phyloP scores from a whole-genome alignment of 2,113 vertebrate genomes.

The Leucosticte australis region DNA sequence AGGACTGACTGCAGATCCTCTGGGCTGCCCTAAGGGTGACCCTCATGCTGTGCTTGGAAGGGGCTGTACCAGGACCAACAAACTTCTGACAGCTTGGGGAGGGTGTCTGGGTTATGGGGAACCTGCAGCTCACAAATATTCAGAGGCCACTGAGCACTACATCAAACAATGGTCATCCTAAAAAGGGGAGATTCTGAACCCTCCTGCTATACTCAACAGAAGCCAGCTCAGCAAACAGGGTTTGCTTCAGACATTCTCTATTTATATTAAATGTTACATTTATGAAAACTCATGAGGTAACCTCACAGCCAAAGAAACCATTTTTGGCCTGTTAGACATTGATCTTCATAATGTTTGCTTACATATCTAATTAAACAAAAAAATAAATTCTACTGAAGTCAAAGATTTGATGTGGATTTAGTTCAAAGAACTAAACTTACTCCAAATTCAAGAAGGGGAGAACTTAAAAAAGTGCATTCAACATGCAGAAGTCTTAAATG shows the following conservation, averaged over 20 bases:
- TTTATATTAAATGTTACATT: neutral
- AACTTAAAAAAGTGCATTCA: neutral
- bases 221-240: neutral
- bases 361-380: neutral
- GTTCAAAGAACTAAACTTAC: neutral
- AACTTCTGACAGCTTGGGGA: neutral
- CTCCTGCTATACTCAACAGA: fast-evolving
- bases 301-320: neutral
- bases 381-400: neutral
- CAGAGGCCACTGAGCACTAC: neutral
- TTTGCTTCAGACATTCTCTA: neutral
- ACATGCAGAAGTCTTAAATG: neutral
- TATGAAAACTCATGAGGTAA: neutral
- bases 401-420: neutral
- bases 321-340: neutral
- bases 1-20: neutral
- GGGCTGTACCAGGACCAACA: neutral
- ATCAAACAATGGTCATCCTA: neutral
- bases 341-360: neutral
- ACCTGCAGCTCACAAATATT: neutral
- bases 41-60: neutral
- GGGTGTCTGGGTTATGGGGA: neutral
- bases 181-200: neutral
- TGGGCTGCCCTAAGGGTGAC: neutral
- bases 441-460: neutral